Evolutionary conservation across 1,140 invertebrate genomes (phyloP), one percentile per base, ranked within the genome.

Genomic region (Leptinotarsa defecta): DNA sequence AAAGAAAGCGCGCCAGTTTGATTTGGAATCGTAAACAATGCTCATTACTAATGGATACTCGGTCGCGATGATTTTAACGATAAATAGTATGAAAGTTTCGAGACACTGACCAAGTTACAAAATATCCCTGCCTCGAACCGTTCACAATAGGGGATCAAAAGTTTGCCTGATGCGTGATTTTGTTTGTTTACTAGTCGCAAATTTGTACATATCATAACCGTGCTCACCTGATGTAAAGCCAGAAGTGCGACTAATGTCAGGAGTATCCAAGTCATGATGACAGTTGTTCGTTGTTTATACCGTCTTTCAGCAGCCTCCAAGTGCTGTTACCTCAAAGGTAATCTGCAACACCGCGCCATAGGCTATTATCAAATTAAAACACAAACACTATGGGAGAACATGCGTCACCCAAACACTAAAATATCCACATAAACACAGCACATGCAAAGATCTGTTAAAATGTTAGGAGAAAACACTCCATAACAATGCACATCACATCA

Each of bases 251-350:
- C 48, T 76, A 84, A 74, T 77, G 80, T 74, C 72, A 79, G 77
- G 64, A 81, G 75, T 84, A 86, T 86, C 85, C 85, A 85, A 84
- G 79, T 81, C 85, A 86, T 86, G 78, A 76, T 80, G 80, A 75
- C 68, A 74, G 73, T 68, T 72, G 63, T 76, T 43, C 34, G 22
- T 49, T 64, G 43, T 74, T 63, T 13, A 68, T 19, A 65, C 27
- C 8, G 72, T 63, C 43, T 75, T 81, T 79, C 78, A 82, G 78
- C 80, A 83, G 76, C 83, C 80, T 80, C 76, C 76, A 76, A 75
- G 78, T 79, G 81, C 81, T 83, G 84, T 84, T 85, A 85, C 83
- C 84, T 84, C 81, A 83, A 74, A 77, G 83, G 78, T 81, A 77
- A 81, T 81, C 82, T 83, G 82, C 80, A 84, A 83, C 77, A 84